phyloP scores from a whole-genome alignment of 2,113 vertebrate species.

The Clarias macrocephalus region DNA sequence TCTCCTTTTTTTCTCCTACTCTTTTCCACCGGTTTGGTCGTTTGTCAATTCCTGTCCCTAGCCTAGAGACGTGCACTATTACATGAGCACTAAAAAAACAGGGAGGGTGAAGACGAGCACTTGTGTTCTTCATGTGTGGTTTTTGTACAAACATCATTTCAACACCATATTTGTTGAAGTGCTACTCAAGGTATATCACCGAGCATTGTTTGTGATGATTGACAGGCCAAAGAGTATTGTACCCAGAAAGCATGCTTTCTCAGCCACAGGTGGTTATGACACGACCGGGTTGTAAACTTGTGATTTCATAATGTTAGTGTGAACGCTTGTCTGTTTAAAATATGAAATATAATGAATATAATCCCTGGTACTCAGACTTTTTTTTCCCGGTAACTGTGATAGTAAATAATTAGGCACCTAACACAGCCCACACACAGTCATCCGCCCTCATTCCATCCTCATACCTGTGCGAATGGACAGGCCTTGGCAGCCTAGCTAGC shows the following conservation, averaged over 20 bases:
- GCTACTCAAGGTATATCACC: background rate
- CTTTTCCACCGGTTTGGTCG: background rate
- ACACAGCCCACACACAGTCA: slow-evolving; percentile 59
- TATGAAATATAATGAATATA: no score
- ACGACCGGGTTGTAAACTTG: background rate
- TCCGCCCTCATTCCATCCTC: slow-evolving; percentile 54
- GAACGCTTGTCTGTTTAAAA: background rate
- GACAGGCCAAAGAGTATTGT: background rate
- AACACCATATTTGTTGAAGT: background rate
- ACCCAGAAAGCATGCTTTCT: background rate
- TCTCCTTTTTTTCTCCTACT: background rate
- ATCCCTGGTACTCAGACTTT: slow-evolving; percentile 10
- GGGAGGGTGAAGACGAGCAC: background rate
- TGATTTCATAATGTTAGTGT: background rate
- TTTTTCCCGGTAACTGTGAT: slow-evolving; percentile 11
- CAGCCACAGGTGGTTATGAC: background rate
- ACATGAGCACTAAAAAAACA: background rate
- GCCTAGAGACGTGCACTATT: no score
- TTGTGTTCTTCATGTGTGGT: background rate
- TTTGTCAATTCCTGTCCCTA: background rate
- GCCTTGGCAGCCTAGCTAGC: slow-evolving; percentile 68
- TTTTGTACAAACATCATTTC: background rate
- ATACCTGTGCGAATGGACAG: slow-evolving; percentile 68
- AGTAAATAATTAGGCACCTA: slow-evolving; percentile 48
- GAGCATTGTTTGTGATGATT: background rate